These are phyloP conservation scores for Bagarius yarrelli DNA, from an alignment of 2,113 vertebrate genomes.

Conservation along the genomic window DNA sequence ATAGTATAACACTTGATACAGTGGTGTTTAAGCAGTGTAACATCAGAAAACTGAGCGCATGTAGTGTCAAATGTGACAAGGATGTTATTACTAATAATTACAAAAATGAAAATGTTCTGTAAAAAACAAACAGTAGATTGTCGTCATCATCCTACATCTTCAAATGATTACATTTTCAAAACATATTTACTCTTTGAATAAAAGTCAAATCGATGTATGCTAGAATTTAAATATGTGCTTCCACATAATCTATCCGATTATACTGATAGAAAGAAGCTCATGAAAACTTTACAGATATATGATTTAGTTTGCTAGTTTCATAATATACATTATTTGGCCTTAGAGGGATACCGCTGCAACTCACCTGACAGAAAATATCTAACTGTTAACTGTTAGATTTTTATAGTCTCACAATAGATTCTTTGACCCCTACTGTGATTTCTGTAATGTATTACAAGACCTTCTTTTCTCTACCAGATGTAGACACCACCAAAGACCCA, in stretches of 20 bases:
- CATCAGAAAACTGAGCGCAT: not conserved
- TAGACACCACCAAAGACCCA: slow-evolving; percentile 97
- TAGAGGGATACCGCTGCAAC: not conserved
- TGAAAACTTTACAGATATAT: slow-evolving; percentile 1
- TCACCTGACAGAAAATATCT: not conserved
- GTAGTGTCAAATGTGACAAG: not conserved
- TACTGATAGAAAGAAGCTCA: not conserved
- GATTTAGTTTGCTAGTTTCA: not conserved
- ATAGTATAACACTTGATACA: not conserved
- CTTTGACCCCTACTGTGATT: not conserved
- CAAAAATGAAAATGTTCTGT: not conserved
- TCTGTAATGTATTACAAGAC: not conserved
- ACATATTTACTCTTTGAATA: not conserved
- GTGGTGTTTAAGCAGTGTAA: not conserved
- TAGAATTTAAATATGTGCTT: not conserved
- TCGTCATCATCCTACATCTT: not conserved
- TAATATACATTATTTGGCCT: not conserved
- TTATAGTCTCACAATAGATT: not conserved
- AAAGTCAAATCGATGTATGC: not conserved
- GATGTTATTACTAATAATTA: not conserved
- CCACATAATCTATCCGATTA: not conserved
- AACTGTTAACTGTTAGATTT: not conserved
- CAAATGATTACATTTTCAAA: not conserved
- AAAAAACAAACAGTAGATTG: no score
- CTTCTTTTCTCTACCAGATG: slow-evolving; percentile 66